Percentiles rank a stretch among this genome's conserved stretches.
Conservation (phyloP, 2,797 vertebrate species). For the Corythornis leucogaster region DNA sequence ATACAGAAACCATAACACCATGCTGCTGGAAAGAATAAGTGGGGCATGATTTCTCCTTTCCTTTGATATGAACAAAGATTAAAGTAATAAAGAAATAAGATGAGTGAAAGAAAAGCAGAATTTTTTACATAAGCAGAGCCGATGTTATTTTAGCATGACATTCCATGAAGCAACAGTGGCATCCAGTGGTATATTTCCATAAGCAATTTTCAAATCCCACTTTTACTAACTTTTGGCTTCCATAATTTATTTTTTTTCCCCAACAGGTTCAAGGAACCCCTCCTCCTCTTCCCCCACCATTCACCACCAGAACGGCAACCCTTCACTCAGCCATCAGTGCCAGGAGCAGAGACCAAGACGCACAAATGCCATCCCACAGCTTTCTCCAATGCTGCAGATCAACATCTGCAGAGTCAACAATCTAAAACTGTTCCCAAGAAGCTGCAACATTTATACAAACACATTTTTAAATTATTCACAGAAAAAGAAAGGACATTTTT, state of each 20-base stretch:
- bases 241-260: too few species aligned
- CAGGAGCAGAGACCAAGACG: neutral
- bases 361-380: neutral
- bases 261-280: neutral
- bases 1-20: conserved; percentile 2
- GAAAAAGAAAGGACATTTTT: neutral
- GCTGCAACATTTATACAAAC: neutral
- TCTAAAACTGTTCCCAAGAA: neutral
- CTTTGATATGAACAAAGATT: conserved; percentile 60
- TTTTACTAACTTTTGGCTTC: neutral
- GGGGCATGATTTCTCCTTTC: conserved; percentile 20
- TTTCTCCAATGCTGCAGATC: neutral
- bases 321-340: neutral
- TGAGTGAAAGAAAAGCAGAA: conserved; percentile 18
- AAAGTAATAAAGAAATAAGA: conserved; percentile 58
- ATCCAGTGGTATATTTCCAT: conserved; percentile 70
- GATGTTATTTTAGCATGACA: neutral
- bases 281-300: neutral
- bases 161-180: conserved; percentile 74
- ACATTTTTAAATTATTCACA: neutral
- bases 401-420: neutral
- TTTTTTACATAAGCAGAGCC: neutral
- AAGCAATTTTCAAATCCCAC: neutral
- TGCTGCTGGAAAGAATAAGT: conserved; percentile 50
- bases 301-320: neutral